Evolutionary conservation across 2,797 vertebrate genomes (phyloP).

Genomic region (Loriculus beryllinus): DNA sequence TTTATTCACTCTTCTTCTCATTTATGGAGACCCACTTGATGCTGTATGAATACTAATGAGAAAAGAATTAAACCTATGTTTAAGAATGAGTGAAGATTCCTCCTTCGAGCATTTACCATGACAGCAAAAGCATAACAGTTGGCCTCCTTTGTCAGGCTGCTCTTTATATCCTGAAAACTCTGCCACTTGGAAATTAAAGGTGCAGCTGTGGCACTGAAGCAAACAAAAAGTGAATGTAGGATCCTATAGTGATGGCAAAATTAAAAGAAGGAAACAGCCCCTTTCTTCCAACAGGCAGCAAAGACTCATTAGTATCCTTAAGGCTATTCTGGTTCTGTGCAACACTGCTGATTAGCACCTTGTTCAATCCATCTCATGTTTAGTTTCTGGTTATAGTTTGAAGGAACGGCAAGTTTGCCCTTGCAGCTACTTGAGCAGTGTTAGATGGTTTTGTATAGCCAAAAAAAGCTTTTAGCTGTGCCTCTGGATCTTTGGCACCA

Average conservation of each 20-base stretch:
- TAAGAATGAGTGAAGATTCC: background rate
- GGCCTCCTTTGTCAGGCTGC: background rate
- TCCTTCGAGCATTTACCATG: background rate
- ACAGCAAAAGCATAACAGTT: background rate
- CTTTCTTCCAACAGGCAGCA: background rate
- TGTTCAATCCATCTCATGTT: background rate
- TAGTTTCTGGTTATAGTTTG: background rate
- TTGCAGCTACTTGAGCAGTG: background rate
- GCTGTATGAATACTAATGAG: slow-evolving; percentile 39
- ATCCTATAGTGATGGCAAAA: background rate
- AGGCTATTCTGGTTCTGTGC: background rate
- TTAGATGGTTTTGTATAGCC: background rate
- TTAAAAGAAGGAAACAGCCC: background rate
- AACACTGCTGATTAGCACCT: background rate
- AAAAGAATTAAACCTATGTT: background rate
- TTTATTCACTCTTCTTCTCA: slow-evolving; percentile 18
- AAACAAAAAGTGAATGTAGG: background rate
- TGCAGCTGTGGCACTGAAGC: background rate
- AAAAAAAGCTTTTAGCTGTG: background rate
- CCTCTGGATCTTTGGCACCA: background rate
- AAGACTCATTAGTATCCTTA: background rate
- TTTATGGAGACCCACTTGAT: background rate
- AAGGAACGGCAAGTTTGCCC: background rate
- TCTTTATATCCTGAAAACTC: background rate
- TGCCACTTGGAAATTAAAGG: background rate